Evolutionary conservation across 2,113 vertebrate species (phyloP).

Genomic region (Choloepus hoffmanni): DNA sequence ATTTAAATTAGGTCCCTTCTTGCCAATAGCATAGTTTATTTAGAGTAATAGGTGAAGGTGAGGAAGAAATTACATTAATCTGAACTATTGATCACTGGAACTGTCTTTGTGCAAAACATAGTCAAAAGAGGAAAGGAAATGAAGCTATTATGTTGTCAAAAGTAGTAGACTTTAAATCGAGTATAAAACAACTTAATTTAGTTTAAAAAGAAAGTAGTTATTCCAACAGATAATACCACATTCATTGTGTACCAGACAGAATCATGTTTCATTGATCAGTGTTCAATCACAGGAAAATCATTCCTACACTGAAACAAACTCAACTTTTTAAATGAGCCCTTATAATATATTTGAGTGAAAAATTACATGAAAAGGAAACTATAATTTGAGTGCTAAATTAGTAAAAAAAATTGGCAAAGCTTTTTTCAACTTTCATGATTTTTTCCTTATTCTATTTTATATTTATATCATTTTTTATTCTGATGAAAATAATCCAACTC

Average conservation of each 20-base stretch:
- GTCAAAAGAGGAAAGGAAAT: not conserved
- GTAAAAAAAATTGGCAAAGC: not conserved
- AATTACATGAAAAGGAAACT: too few relatives aligned
- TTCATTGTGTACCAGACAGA: not conserved
- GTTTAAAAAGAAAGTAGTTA: conserved; percentile 9
- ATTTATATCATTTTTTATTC: not conserved
- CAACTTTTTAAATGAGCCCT: not conserved
- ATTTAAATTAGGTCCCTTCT: not conserved
- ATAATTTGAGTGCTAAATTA: not conserved
- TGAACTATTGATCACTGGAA: not conserved
- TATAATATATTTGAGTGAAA: not conserved
- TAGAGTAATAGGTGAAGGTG: not conserved
- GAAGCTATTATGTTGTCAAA: not conserved
- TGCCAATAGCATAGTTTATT: not conserved
- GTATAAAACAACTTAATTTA: not conserved
- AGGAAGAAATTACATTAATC: not conserved
- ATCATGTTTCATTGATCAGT: conserved; percentile 33
- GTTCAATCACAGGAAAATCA: conserved; percentile 14
- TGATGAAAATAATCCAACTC: not conserved
- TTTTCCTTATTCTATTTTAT: not conserved
- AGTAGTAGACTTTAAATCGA: conserved; percentile 18
- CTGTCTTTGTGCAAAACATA: not conserved
- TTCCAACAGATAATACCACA: not conserved
- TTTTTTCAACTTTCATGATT: not conserved
- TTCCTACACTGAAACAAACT: not conserved